Evolutionary conservation across 1,140 invertebrate species (phyloP).

Genomic region (Mactra quadrangularis): DNA sequence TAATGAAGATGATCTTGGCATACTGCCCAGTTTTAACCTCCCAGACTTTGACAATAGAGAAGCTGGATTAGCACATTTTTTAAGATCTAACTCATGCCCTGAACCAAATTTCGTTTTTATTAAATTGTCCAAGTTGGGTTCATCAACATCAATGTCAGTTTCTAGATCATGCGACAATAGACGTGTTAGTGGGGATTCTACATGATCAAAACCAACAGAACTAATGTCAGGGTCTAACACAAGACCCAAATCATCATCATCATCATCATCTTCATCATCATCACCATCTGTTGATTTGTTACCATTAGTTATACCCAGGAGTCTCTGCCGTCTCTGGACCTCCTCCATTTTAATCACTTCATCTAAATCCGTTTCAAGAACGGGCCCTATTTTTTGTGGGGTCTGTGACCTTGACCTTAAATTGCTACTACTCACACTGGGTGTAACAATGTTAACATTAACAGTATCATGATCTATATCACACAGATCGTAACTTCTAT

Average conservation of each 20-base stretch:
- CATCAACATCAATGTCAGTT: conserved; percentile 51
- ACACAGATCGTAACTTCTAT: conserved; percentile 7
- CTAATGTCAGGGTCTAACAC: not conserved
- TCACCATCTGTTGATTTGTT: not conserved
- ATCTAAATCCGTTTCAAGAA: conserved; percentile 59
- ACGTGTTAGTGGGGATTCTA: conserved; percentile 9
- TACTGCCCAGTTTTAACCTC: conserved; percentile 5
- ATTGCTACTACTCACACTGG: conserved; percentile 5
- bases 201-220: not conserved
- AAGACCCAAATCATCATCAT: conserved; percentile 20
- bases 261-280: conserved; percentile 49
- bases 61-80: not conserved
- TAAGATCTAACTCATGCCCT: conserved; percentile 8
- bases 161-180: conserved; percentile 55
- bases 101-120: conserved; percentile 17
- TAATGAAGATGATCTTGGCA: conserved; percentile 26
- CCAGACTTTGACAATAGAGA: not conserved
- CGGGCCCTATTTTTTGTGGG: conserved; percentile 50
- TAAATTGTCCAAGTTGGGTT: conserved; percentile 36
- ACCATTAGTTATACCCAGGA: not conserved
- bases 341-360: conserved; percentile 58
- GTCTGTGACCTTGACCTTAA: conserved; percentile 52
- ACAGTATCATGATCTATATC: not conserved
- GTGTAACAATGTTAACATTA: not conserved
- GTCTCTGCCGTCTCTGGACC: conserved; percentile 1